phyloP scores from a whole-genome alignment of 2,888 invertebrate species.

The Thereva nobilitata region DNA sequence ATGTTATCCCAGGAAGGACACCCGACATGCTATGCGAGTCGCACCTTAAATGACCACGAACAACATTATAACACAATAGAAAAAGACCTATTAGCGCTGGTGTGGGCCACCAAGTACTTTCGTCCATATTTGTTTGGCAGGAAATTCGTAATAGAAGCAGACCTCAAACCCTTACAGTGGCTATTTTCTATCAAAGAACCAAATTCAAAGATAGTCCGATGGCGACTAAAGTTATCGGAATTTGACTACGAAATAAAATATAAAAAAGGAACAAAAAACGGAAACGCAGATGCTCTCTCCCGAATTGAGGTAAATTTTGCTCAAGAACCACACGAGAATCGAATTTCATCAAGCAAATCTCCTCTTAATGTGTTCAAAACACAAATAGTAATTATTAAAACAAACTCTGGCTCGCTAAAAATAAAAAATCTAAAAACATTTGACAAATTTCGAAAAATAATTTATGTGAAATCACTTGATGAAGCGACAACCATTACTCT shows the following conservation, averaged over 20 bases:
- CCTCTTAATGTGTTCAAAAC: constrained; percentile 2
- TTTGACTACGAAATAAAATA: constrained; percentile 35
- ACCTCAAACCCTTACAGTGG: not conserved
- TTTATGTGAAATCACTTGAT: constrained; percentile 9
- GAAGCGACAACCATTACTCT: not conserved
- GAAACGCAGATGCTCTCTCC: constrained; percentile 39
- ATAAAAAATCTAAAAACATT: constrained; percentile 3
- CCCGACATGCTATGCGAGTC: constrained; percentile 46
- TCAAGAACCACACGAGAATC: not conserved
- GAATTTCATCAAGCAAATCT: constrained; percentile 2
- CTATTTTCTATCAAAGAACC: constrained; percentile 3
- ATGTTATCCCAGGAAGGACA: constrained; percentile 46
- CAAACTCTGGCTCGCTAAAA: constrained; percentile 2
- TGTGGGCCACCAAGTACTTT: no score
- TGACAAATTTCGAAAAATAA: not conserved
- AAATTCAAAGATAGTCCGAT: not conserved
- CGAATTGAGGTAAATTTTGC: constrained; percentile 17
- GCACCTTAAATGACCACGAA: constrained; percentile 46
- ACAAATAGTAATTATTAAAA: not conserved
- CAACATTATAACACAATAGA: constrained; percentile 46
- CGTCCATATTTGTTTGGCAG: constrained; percentile 30
- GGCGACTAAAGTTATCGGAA: constrained; percentile 14
- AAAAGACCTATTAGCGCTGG: constrained; percentile 46
- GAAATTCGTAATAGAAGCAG: constrained; percentile 5
- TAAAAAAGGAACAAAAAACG: constrained; percentile 42